Evolutionary conservation across 2,113 vertebrate genomes (phyloP).

Genomic region (Esox niger): DNA sequence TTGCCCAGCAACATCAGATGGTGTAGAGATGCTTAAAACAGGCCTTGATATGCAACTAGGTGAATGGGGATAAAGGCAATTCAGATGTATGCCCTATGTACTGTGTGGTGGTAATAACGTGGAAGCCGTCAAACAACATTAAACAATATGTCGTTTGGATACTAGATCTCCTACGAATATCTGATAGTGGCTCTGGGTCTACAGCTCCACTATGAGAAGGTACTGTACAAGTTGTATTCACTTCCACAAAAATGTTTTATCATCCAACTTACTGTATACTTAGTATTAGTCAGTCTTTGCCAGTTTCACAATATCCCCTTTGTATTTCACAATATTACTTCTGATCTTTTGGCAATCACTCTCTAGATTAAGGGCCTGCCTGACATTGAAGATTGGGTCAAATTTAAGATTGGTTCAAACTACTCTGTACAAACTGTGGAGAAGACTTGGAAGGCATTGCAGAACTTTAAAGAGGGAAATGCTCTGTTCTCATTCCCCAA

Average conservation of each 20-base stretch:
- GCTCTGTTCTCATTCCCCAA: slow-evolving; percentile 93
- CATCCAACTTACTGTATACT: too few species aligned
- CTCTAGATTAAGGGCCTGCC: slow-evolving; percentile 92
- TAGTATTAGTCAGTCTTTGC: neutral
- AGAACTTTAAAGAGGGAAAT: slow-evolving; percentile 90
- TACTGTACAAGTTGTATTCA: slow-evolving; percentile 51
- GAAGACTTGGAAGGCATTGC: slow-evolving; percentile 92
- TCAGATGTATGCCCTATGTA: neutral
- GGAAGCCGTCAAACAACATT: neutral
- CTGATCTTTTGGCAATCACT: neutral
- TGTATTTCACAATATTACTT: too few species aligned
- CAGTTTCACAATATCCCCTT: too few species aligned
- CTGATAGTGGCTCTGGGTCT: slow-evolving; percentile 93
- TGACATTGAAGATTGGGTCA: slow-evolving; percentile 78
- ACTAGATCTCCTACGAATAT: slow-evolving; percentile 91
- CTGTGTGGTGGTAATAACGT: neutral
- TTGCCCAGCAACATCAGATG: too few species aligned
- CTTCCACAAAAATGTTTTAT: neutral
- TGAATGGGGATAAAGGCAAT: neutral
- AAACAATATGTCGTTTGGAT: slow-evolving; percentile 11
- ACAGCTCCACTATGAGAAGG: slow-evolving; percentile 91
- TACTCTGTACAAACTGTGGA: slow-evolving; percentile 88
- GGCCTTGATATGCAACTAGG: too few species aligned
- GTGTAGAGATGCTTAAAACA: too few species aligned
- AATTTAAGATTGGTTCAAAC: slow-evolving; percentile 90